phyloP scores from a whole-genome alignment of 2,888 invertebrate genomes.

The Muschampia plurimacula region DNA sequence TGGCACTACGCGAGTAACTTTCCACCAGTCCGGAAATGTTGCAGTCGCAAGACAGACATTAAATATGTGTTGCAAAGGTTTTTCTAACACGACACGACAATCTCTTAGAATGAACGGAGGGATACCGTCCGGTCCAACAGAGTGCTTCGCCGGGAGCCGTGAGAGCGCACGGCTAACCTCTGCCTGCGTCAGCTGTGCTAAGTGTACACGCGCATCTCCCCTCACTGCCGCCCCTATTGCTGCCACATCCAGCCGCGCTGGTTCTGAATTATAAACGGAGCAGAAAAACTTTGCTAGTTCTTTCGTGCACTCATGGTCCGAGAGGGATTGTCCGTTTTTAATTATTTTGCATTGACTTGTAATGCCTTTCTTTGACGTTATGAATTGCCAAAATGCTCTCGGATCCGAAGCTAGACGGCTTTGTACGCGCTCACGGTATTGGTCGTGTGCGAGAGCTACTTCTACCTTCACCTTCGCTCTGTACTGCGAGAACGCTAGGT shows the following conservation, averaged over 20 bases:
- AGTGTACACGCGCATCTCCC: conserved; percentile 7
- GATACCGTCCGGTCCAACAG: conserved; percentile 42
- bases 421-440: conserved; percentile 9
- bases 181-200: not conserved
- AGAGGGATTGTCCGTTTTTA: not conserved
- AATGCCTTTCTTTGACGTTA: not conserved
- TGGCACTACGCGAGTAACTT: conserved; percentile 31
- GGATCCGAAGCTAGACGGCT: not conserved
- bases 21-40: conserved; percentile 36
- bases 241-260: conserved; percentile 14
- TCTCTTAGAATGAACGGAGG: conserved; percentile 41
- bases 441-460: not conserved
- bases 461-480: conserved; percentile 11
- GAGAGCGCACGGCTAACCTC: conserved; percentile 2
- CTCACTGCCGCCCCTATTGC: not conserved
- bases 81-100: conserved; percentile 12
- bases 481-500: conserved; percentile 10
- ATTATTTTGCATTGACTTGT: not conserved
- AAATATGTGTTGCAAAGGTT: conserved; percentile 33
- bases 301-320: conserved; percentile 7
- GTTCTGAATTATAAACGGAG: conserved; percentile 7
- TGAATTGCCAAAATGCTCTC: conserved; percentile 16
- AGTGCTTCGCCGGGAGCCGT: conserved; percentile 34
- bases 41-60: conserved; percentile 22
- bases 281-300: conserved; percentile 1